These are phyloP conservation scores for Dendrophyllia cribrosa DNA, from an alignment of 64 coral and sea anemone species.

Conservation along the genomic window DNA sequence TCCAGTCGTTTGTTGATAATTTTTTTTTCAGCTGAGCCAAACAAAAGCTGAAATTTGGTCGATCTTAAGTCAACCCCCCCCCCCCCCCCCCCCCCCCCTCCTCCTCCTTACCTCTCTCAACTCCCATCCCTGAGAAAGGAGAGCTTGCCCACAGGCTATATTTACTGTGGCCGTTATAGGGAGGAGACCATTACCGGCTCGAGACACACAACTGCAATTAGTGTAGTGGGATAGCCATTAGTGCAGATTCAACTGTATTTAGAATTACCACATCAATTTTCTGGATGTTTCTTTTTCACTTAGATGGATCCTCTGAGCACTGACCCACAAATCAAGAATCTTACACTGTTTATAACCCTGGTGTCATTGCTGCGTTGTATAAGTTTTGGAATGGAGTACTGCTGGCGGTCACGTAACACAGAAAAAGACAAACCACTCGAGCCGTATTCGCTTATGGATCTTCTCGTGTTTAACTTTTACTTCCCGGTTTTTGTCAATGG, in stretches of 20 bases:
- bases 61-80: no score
- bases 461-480: constrained; percentile 92
- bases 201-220: no score
- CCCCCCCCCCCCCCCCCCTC: no score
- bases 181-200: no score
- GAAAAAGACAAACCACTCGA: constrained; percentile 13
- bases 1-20: no score
- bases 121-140: not conserved
- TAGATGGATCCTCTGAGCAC: constrained; percentile 52
- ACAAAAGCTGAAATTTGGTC: no score
- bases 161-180: no score
- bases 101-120: no score
- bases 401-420: constrained; percentile 31
- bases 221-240: no score
- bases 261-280: not conserved
- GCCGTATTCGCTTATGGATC: constrained; percentile 69
- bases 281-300: not conserved
- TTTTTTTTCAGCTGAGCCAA: no score
- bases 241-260: no score
- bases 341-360: constrained; percentile 77
- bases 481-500: constrained; percentile 94
- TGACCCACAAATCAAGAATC: constrained; percentile 43
- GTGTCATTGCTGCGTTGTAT: constrained; percentile 89
- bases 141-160: not conserved
- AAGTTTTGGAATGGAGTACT: constrained; percentile 88